Conservation (phyloP, 1,140 invertebrate genomes). For the Adelges cooleyi region DNA sequence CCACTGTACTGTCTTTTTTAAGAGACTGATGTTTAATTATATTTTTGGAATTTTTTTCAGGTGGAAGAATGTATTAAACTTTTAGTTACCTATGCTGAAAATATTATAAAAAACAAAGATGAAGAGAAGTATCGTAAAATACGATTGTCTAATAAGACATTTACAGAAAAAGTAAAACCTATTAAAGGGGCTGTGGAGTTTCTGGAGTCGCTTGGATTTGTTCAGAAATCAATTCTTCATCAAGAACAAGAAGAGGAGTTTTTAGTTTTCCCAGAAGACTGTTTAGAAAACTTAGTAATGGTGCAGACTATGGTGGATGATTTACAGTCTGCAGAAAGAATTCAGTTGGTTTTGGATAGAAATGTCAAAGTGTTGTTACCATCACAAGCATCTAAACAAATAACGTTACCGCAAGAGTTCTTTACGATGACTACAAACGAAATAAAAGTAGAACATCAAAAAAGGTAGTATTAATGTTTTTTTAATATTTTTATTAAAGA, state of each 20-base stretch:
- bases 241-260: slow-evolving; percentile 47
- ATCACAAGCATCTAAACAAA: slow-evolving; percentile 51
- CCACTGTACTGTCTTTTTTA: too few relatives aligned
- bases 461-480: slow-evolving; percentile 43
- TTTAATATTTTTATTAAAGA: slow-evolving; percentile 5
- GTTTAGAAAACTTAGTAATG: slow-evolving; percentile 45
- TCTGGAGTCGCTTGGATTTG: slow-evolving; percentile 71
- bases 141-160: slow-evolving; percentile 65
- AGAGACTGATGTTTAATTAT: too few relatives aligned
- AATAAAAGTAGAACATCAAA: slow-evolving; percentile 68
- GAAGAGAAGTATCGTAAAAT: slow-evolving; percentile 89
- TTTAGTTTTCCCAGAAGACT: slow-evolving; percentile 49
- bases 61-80: slow-evolving; percentile 71
- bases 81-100: slow-evolving; percentile 79
- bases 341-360: slow-evolving; percentile 71
- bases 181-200: slow-evolving; percentile 73
- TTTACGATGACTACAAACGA: slow-evolving; percentile 67
- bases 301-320: slow-evolving; percentile 56
- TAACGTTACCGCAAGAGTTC: slow-evolving; percentile 69
- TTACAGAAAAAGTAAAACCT: slow-evolving; percentile 64
- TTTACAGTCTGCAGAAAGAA: slow-evolving; percentile 62
- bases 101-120: slow-evolving; percentile 70
- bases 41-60: slow-evolving; percentile 41
- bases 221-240: slow-evolving; percentile 37
- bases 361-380: slow-evolving; percentile 73